These are phyloP conservation scores for Bombus affinis DNA, from an alignment of 1,140 invertebrate genomes.

Conservation along the genomic window DNA sequence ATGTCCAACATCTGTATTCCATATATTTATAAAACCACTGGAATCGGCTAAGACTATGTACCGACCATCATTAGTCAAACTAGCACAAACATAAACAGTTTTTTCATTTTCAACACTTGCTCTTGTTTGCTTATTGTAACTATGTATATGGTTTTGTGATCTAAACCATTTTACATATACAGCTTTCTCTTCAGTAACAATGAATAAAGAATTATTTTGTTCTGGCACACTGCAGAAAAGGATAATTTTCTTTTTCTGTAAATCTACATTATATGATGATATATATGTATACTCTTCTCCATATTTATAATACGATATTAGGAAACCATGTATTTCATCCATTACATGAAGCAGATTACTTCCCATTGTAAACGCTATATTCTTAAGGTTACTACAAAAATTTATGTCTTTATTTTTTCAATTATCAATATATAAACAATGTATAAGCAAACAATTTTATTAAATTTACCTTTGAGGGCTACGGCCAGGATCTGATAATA, in stretches of 20 bases:
- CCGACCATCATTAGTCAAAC: slow-evolving; percentile 77
- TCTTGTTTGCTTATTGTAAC: slow-evolving; percentile 64
- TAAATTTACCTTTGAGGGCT: slow-evolving; percentile 44
- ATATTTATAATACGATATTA: slow-evolving; percentile 64
- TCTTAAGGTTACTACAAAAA: slow-evolving; percentile 66
- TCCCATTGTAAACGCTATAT: slow-evolving; percentile 70
- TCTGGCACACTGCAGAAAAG: slow-evolving; percentile 67
- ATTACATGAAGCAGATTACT: slow-evolving; percentile 71
- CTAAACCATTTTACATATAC: slow-evolving; percentile 73
- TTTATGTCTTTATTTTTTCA: not conserved
- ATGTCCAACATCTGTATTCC: slow-evolving; percentile 61
- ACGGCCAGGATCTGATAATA: slow-evolving; percentile 11
- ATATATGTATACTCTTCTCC: slow-evolving; percentile 59
- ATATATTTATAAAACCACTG: slow-evolving; percentile 73
- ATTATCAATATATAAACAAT: not conserved
- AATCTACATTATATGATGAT: slow-evolving; percentile 69
- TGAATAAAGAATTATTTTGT: slow-evolving; percentile 69
- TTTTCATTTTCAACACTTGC: slow-evolving; percentile 61
- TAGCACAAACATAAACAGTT: slow-evolving; percentile 69
- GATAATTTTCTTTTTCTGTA: slow-evolving; percentile 68
- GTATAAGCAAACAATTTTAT: not conserved
- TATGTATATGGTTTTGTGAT: slow-evolving; percentile 63
- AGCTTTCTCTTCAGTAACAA: slow-evolving; percentile 72
- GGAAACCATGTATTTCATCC: slow-evolving; percentile 63
- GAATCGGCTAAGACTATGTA: slow-evolving; percentile 77